phyloP scores from a whole-genome alignment of 2,113 vertebrate species.

The Elephantulus edwardii region DNA sequence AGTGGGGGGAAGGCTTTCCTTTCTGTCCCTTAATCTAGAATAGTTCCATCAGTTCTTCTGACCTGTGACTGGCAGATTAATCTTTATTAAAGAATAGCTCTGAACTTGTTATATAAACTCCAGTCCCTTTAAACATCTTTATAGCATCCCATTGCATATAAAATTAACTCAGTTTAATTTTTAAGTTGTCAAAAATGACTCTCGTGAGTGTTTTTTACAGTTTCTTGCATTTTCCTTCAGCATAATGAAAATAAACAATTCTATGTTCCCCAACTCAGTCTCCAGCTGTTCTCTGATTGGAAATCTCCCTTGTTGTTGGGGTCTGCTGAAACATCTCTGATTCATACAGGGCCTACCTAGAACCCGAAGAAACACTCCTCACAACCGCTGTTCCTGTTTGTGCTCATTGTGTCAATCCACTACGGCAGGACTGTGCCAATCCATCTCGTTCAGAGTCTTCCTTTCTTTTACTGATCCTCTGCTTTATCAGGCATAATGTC shows the following conservation, averaged over 20 bases:
- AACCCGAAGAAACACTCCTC: too few species aligned
- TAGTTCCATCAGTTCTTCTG: neutral
- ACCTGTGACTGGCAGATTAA: neutral
- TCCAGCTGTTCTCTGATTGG: neutral
- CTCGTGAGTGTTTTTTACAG: neutral
- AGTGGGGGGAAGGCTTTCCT: neutral
- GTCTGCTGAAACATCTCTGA: too few species aligned
- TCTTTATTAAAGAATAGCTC: neutral
- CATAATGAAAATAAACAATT: neutral
- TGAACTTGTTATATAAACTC: neutral
- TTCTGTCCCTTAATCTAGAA: neutral
- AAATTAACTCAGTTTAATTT: conserved; percentile 17
- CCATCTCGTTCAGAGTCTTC: too few species aligned
- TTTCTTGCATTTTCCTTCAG: neutral
- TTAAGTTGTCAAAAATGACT: neutral
- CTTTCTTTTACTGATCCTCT: too few species aligned
- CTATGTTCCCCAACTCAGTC: neutral
- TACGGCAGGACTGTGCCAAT: too few species aligned
- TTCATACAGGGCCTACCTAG: too few species aligned
- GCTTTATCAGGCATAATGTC: too few species aligned
- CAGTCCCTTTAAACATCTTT: neutral
- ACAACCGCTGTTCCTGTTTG: too few species aligned
- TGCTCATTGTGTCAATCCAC: too few species aligned
- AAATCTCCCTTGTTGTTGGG: too few species aligned
- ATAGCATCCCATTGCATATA: neutral